Evolutionary conservation across 1,140 invertebrate species (phyloP), one percentile per base, ranked within the genome.

Genomic region (Dryas iulia): DNA sequence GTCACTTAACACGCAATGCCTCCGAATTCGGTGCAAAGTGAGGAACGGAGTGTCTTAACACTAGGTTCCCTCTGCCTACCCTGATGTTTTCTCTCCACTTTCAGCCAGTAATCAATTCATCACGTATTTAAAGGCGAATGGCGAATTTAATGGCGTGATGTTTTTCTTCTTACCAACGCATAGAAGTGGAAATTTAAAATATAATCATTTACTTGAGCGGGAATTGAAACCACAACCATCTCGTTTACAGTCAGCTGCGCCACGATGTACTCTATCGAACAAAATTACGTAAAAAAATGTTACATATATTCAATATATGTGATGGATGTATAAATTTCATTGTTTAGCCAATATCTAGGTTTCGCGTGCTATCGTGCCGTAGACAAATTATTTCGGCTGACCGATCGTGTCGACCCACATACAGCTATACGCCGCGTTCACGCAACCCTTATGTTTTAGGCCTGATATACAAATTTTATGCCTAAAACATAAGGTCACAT

Each of bases 391-490:
- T 66, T 59, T 59, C 64, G 64, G 25, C 39, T 66, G 64, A 59
- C 64, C 56, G 64, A 58, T 66, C 64, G 64, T 58, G 57, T 66
- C 64, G 64, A 66, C 64, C 64, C 39, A 66, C 26, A 33, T 64
- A 54, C 53, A n/a, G 2, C 7, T 18, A 47, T 47, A 21, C n/a
- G 18, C n/a, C 0, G 18, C 53, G 39, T 39, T 62, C 60, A 62
- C 60, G 60, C 60, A 47, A 47, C 39, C 39, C 39, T 47, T 47
- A 47, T 47, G 39, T 8, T 21, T 5, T 47, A 47, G 35, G 35
- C n/a, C 18, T 18, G 2, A 28, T 35, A 47, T 47, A 47, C 35
- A 10, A 2, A 21, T 24, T 0, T n/a, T 12, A 54, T n/a, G 23
- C 53, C 53, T 25, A 54, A 54, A 54, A 23, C 10, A 25, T 8